phyloP scores from a whole-genome alignment of 1,140 invertebrate genomes.

The Sitophilus oryzae region DNA sequence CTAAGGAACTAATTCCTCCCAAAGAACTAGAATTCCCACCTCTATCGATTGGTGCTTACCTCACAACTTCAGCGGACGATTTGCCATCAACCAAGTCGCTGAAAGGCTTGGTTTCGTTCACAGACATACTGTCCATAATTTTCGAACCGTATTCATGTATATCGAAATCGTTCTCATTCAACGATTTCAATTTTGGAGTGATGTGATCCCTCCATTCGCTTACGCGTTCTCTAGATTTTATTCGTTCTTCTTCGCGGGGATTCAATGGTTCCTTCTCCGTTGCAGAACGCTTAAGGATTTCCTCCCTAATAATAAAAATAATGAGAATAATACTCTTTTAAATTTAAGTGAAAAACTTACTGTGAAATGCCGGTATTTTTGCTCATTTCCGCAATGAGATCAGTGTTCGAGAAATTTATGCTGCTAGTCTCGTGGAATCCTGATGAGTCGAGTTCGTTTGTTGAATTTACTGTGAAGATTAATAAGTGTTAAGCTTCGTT shows the following conservation, averaged over 20 bases:
- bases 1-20: too few species aligned
- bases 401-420: background rate
- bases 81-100: slow-evolving; percentile 29
- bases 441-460: background rate
- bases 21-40: too few species aligned
- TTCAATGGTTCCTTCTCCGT: background rate
- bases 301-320: slow-evolving; percentile 1
- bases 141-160: slow-evolving; percentile 38
- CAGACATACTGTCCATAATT: slow-evolving; percentile 33
- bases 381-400: slow-evolving; percentile 1
- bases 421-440: background rate
- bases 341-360: background rate
- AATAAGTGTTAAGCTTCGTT: too few species aligned
- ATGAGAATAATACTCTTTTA: too few species aligned
- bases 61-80: slow-evolving; percentile 32
- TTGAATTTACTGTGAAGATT: background rate
- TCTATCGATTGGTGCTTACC: slow-evolving; percentile 4
- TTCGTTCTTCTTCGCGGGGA: slow-evolving; percentile 6
- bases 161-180: slow-evolving; percentile 35
- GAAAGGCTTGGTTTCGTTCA: slow-evolving; percentile 27
- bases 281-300: background rate
- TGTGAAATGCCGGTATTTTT: slow-evolving; percentile 6
- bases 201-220: slow-evolving; percentile 35
- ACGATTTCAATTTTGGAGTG: slow-evolving; percentile 29
- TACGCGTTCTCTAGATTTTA: slow-evolving; percentile 13